phyloP scores from a whole-genome alignment of 2,888 invertebrate genomes.

The Conchocele bisecta region DNA sequence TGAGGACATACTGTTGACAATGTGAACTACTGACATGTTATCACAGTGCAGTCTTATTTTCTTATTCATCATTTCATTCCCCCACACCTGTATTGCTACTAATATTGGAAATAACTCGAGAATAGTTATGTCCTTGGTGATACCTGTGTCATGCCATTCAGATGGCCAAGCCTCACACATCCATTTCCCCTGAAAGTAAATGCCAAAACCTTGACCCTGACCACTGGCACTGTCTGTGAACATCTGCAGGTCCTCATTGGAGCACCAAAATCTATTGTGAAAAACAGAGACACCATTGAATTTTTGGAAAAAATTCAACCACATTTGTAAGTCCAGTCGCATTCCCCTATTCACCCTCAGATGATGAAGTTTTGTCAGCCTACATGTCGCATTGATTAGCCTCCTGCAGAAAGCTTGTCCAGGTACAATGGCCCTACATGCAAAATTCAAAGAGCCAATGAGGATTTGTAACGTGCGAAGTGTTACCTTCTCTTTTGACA shows the following conservation, averaged over 20 bases:
- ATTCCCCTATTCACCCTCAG: background rate
- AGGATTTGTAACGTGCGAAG: constrained; percentile 30
- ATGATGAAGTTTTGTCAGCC: background rate
- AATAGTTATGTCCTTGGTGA: constrained; percentile 16
- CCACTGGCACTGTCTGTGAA: constrained; percentile 8
- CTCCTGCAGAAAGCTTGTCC: constrained; percentile 4
- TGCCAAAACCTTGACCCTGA: constrained; percentile 7
- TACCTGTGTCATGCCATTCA: constrained; percentile 5
- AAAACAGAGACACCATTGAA: constrained; percentile 34
- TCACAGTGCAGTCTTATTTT: constrained; percentile 16
- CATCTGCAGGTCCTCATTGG: constrained; percentile 7
- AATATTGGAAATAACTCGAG: too few relatives aligned
- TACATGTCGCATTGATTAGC: background rate
- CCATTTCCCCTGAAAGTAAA: constrained; percentile 10
- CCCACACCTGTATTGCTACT: constrained; percentile 16
- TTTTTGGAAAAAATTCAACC: constrained; percentile 15
- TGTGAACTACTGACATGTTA: constrained; percentile 24
- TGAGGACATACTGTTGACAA: background rate
- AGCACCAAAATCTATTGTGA: constrained; percentile 16
- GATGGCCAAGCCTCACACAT: background rate
- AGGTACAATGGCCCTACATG: constrained; percentile 10
- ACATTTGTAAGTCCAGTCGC: background rate
- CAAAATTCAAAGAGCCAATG: constrained; percentile 17
- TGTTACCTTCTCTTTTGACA: constrained; percentile 12
- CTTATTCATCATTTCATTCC: constrained; percentile 9